A percentile compares a stretch with the other conserved stretches of the same genome.
These are phyloP conservation scores for Steinernema feltiae DNA, from an alignment of 1,140 invertebrate species.

Conservation along the genomic window DNA sequence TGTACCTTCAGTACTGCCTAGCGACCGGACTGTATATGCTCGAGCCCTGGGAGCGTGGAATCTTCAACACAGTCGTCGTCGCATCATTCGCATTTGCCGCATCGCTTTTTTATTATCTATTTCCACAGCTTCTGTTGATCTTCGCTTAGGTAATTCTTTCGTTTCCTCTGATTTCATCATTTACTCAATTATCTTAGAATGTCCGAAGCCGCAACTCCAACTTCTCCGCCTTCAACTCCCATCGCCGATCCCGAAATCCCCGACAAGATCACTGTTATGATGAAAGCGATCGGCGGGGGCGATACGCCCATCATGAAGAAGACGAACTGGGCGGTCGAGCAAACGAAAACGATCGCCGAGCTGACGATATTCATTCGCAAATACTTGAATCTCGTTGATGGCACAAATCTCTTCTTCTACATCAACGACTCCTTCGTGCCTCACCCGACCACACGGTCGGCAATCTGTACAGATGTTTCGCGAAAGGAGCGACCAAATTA, in stretches of 20 bases:
- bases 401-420: conserved; percentile 4
- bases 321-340: background rate
- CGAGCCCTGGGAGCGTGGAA: conserved; percentile 9
- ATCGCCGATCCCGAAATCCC: background rate
- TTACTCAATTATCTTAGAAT: background rate
- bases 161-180: background rate
- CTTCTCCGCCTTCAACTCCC: background rate
- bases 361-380: background rate
- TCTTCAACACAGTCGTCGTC: background rate
- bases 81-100: background rate
- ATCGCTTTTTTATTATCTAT: background rate
- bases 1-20: background rate
- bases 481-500: background rate
- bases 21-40: background rate
- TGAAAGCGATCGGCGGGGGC: background rate
- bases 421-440: conserved; percentile 6
- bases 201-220: background rate
- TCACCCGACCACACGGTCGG: background rate
- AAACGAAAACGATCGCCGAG: background rate
- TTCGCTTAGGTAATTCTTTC: background rate
- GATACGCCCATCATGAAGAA: background rate
- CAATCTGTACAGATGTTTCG: background rate
- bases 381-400: background rate
- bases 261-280: background rate
- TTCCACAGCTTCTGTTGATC: background rate